Base-by-base conservation (phyloP, 1,140 invertebrate genomes). In the Lepidostoma basale region DNA sequence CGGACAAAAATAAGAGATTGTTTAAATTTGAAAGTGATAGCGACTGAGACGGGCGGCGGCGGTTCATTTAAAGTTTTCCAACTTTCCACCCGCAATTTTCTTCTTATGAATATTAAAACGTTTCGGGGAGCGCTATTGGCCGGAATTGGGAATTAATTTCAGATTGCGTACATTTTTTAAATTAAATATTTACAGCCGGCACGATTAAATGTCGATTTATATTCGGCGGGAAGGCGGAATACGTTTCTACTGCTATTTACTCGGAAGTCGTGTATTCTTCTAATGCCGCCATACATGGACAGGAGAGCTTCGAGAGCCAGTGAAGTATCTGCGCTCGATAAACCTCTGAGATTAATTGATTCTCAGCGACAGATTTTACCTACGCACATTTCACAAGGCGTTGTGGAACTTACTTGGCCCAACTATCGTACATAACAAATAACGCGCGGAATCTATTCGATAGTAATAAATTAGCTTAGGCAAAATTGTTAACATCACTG, bases 61-160 rank as follows among this genome's bases (percentile, higher is more conserved):
- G 45, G 40, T 49, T 20, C 28, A 23, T 49, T 62, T 33, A 28
- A 62, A 62, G 42, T 62, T 62, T 47, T 60, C 25, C 14, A 47
- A 47, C 26, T 62, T 62, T 33, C 42, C 18, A 26, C 14, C 42
- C 1, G 60, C 60, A 64, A 26, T 64, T 64, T 64, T 49, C 30
- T 39, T 25, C 62, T 52, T 64, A 64, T 64, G 62, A 64, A 64
- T 64, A 64, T 52, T 64, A 52, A 64, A 64, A 49, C 28, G n/a
- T 44, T 63, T 42, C 44, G 10, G 45, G 23, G 23, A 20, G 44
- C 44, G 36, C 23, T 62, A 47, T 44, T 28, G 40, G n/a, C 12
- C 42, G 3, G 33, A 54, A 40, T 36, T 33, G 30, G 26, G 44
- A 64, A 64, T 54, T 64, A 64, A 64, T 64, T 52, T 64, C 22